A percentile compares a stretch with the other conserved stretches of the same genome.
These are phyloP conservation scores for Tenualosa ilisha DNA, from an alignment of 2,797 vertebrate genomes.

Conservation along the genomic window DNA sequence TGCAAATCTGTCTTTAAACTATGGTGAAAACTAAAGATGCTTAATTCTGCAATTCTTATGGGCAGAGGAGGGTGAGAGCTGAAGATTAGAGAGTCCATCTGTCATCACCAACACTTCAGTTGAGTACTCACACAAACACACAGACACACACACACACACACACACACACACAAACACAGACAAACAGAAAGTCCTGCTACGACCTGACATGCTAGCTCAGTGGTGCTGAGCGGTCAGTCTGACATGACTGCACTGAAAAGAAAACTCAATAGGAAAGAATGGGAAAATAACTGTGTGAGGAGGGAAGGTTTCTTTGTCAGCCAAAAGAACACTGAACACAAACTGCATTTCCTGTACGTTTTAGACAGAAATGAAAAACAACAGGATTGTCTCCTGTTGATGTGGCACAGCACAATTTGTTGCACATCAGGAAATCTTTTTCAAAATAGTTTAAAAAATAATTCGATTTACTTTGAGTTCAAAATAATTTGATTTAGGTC, in stretches of 20 bases:
- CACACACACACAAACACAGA: not conserved
- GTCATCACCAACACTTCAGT: not conserved
- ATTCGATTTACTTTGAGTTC: too few relatives aligned
- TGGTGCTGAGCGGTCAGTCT: not conserved
- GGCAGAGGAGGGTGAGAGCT: not conserved
- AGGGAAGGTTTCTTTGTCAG: not conserved
- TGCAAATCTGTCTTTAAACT: conserved; percentile 22
- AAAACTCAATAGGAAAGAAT: not conserved
- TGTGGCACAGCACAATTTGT: not conserved
- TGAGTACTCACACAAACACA: not conserved
- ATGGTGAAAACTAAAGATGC: conserved; percentile 17
- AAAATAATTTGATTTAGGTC: not conserved
- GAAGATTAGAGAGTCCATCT: conserved; percentile 37
- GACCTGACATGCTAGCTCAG: conserved; percentile 2
- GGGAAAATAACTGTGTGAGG: not conserved
- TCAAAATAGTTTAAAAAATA: too few relatives aligned
- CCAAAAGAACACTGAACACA: not conserved
- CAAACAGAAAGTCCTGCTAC: not conserved
- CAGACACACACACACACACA: not conserved
- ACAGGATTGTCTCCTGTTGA: not conserved
- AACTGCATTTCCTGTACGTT: too few relatives aligned
- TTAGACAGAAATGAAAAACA: not conserved
- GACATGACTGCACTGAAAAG: not conserved
- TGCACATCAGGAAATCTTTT: not conserved
- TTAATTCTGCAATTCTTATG: conserved; percentile 27